Percentiles rank a stretch among this genome's conserved stretches.
These are phyloP conservation scores for Drosophila yooni DNA, from an alignment of 2,888 invertebrate genomes.

Conservation along the genomic window DNA sequence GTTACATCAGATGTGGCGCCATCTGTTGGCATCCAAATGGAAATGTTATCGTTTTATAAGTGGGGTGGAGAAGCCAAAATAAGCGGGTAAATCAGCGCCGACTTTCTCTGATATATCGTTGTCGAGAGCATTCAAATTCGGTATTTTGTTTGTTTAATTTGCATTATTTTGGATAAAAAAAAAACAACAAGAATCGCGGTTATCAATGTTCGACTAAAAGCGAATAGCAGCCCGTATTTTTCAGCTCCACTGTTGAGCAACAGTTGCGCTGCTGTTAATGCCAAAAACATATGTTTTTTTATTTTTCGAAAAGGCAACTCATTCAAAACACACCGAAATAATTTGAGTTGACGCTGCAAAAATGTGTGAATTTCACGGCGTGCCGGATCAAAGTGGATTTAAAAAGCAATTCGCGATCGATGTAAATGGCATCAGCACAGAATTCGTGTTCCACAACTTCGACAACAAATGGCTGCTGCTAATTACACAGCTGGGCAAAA, in stretches of 20 bases:
- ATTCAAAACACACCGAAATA: not conserved
- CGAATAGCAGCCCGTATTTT: not conserved
- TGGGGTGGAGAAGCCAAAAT: conserved; percentile 15
- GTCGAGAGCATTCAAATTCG: not conserved
- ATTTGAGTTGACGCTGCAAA: not conserved
- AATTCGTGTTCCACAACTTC: conserved; percentile 82
- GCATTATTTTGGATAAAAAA: not conserved
- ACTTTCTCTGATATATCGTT: conserved; percentile 1
- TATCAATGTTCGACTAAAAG: not conserved
- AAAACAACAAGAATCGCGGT: not conserved
- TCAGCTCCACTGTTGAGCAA: conserved; percentile 1
- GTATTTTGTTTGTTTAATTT: not conserved
- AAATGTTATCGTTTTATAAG: not conserved
- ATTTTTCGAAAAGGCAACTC: conserved; percentile 12
- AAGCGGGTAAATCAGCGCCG: not conserved
- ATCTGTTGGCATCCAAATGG: conserved; percentile 8
- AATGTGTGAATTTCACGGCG: conserved; percentile 31
- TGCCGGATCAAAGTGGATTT: conserved; percentile 64
- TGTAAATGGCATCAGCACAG: conserved; percentile 76
- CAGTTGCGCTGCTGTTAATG: not conserved
- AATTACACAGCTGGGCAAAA: conserved; percentile 81
- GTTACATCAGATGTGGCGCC: conserved; percentile 19
- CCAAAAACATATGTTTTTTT: conserved; percentile 10
- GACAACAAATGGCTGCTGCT: conserved; percentile 82
- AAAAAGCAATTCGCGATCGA: conserved; percentile 70